phyloP scores from a whole-genome alignment of 2,888 invertebrate genomes.

The Synergus gifuensis region DNA sequence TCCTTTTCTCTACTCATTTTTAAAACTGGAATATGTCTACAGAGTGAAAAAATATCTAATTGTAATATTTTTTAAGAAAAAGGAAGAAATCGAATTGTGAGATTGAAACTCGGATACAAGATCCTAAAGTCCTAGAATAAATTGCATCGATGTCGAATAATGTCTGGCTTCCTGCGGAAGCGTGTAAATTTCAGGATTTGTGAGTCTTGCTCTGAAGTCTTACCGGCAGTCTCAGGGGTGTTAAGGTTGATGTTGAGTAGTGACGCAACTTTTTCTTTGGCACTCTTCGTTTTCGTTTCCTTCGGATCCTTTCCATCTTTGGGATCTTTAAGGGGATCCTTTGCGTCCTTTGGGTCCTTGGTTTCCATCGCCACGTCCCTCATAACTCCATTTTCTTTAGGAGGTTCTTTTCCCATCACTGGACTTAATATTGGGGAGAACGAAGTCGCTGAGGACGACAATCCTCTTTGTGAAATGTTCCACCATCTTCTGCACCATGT shows the following conservation, averaged over 20 bases:
- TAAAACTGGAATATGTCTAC: neutral
- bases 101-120: too few relatives aligned
- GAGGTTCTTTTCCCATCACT: constrained; percentile 66
- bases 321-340: constrained; percentile 45
- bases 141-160: neutral
- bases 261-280: constrained; percentile 45
- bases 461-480: constrained; percentile 71
- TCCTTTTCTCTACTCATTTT: too few relatives aligned
- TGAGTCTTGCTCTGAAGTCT: constrained; percentile 44
- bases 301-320: constrained; percentile 33
- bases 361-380: constrained; percentile 48
- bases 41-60: neutral
- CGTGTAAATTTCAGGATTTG: neutral
- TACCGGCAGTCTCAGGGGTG: constrained; percentile 48
- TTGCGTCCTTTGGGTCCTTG: constrained; percentile 54
- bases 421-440: constrained; percentile 70
- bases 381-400: constrained; percentile 50
- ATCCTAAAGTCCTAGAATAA: neutral
- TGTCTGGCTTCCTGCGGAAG: neutral
- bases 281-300: constrained; percentile 44
- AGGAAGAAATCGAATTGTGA: too few relatives aligned
- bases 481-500: constrained; percentile 84
- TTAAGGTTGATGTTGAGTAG: constrained; percentile 5
- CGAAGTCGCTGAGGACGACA: constrained; percentile 64
- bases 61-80: too few relatives aligned